Percentiles rank a stretch among this genome's conserved stretches.
Conservation (phyloP, 2,888 invertebrate species). For the Podabrus alpinus region DNA sequence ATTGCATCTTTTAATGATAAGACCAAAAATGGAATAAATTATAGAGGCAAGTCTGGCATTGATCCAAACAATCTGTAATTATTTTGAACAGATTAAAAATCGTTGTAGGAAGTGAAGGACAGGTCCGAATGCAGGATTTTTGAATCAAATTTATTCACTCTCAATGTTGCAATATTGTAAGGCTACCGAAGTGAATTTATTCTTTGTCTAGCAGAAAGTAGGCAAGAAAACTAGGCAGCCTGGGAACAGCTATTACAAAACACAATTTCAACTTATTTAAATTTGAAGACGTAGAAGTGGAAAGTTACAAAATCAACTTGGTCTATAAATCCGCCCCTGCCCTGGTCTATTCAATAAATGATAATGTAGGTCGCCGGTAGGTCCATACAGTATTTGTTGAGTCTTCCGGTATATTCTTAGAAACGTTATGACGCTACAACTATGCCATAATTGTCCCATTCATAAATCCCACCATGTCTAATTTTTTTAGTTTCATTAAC, state of each 20-base stretch:
- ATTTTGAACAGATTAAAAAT: background rate
- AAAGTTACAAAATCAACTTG: too few relatives aligned
- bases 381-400: background rate
- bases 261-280: too few relatives aligned
- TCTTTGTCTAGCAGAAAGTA: background rate
- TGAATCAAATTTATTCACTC: background rate
- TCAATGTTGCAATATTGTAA: background rate
- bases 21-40: background rate
- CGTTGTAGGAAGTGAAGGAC: background rate
- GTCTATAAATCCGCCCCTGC: background rate
- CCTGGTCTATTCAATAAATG: background rate
- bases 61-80: background rate
- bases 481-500: background rate
- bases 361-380: background rate
- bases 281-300: too few relatives aligned
- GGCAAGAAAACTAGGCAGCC: background rate
- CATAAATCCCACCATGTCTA: background rate
- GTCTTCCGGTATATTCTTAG: background rate
- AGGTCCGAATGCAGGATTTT: background rate
- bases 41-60: background rate
- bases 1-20: background rate
- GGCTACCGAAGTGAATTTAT: background rate
- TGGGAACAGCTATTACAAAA: too few relatives aligned
- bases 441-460: background rate
- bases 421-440: background rate